Percentiles rank a stretch among this genome's conserved stretches.
Evolutionary conservation across 2,113 vertebrate genomes (phyloP).

Genomic region (Corydoras maculifer): DNA sequence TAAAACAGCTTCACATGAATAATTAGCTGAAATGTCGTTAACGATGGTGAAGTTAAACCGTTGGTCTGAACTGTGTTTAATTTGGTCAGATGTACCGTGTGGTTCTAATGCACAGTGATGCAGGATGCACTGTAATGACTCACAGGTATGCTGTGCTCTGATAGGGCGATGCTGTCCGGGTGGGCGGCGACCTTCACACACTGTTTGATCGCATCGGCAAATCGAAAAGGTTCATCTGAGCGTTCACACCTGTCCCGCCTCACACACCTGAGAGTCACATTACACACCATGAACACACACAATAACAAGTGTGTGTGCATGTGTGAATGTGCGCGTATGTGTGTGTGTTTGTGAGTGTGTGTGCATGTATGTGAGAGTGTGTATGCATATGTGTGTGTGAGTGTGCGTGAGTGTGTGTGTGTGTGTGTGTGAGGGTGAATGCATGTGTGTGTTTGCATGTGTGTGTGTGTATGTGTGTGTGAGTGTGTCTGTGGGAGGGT

Average conservation of each 20-base stretch:
- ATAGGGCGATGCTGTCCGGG: constrained; percentile 88
- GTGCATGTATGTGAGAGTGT: constrained; percentile 1
- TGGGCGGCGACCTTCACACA: constrained; percentile 79
- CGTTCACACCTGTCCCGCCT: constrained; percentile 79
- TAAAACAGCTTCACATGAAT: too few species aligned
- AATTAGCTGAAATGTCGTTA: too few species aligned
- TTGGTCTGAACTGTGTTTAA: too few species aligned
- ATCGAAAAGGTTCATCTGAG: constrained; percentile 76
- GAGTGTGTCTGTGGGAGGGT: too few species aligned
- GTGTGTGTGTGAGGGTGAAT: too few species aligned
- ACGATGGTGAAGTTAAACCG: too few species aligned
- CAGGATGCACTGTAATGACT: constrained; percentile 17
- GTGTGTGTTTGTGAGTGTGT: constrained; percentile 2
- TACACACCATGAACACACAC: not conserved
- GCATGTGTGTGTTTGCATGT: too few species aligned
- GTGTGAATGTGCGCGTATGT: not conserved
- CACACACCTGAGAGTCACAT: constrained; percentile 71
- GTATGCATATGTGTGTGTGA: too few species aligned
- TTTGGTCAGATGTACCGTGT: too few species aligned
- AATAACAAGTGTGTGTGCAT: constrained; percentile 1
- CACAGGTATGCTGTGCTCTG: constrained; percentile 79
- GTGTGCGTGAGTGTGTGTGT: too few species aligned
- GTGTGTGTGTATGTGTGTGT: too few species aligned
- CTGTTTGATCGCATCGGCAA: constrained; percentile 71
- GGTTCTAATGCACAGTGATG: not conserved